Evolutionary conservation across 2,888 invertebrate genomes (phyloP).

Genomic region (Stenolophus ochropezus): DNA sequence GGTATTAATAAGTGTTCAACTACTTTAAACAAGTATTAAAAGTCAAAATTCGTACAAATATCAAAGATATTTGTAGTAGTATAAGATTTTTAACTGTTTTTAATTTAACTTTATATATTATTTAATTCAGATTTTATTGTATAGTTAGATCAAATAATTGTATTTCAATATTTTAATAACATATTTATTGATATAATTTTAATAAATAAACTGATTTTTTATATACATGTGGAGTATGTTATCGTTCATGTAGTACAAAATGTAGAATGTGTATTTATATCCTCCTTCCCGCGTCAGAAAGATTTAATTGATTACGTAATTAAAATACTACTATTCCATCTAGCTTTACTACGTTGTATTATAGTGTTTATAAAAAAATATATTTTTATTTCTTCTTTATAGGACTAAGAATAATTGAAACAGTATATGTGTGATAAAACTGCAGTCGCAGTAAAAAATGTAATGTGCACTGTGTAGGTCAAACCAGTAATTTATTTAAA

Average conservation of each 20-base stretch:
- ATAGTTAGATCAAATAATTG: conserved; percentile 52
- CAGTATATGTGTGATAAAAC: background rate
- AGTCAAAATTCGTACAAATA: conserved; percentile 52
- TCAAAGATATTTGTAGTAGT: conserved; percentile 45
- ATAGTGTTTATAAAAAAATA: background rate
- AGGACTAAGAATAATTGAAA: too few relatives aligned
- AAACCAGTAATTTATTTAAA: background rate
- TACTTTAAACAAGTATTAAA: conserved; percentile 47
- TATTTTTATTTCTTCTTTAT: background rate
- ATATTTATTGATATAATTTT: conserved; percentile 58
- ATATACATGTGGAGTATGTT: conserved; percentile 12
- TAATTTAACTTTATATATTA: conserved; percentile 50
- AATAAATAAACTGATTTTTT: conserved; percentile 57
- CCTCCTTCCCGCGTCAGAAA: background rate
- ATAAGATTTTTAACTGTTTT: conserved; percentile 50
- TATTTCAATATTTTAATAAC: conserved; percentile 53
- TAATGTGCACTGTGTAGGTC: background rate
- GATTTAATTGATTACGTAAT: conserved; percentile 16
- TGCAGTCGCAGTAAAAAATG: background rate
- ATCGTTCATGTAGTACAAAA: background rate
- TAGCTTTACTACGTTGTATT: background rate
- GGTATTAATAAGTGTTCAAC: conserved; percentile 48
- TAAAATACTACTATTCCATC: conserved; percentile 2
- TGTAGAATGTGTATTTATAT: background rate
- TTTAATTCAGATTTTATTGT: conserved; percentile 56